phyloP scores from a whole-genome alignment of 2,797 vertebrate species.

The Gymnoscopelus braueri region DNA sequence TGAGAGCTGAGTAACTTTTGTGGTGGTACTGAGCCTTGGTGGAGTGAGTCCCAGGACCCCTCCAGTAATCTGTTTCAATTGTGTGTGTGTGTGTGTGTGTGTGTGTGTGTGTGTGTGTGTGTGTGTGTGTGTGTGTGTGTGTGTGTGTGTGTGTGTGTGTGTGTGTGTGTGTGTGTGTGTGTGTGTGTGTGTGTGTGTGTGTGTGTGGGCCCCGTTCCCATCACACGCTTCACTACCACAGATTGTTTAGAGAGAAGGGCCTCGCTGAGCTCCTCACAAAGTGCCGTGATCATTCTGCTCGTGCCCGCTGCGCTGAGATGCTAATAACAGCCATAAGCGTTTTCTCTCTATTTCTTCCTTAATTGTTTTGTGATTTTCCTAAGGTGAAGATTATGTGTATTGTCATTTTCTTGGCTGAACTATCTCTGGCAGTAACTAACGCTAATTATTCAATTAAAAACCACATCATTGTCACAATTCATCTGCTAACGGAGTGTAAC shows the following conservation, averaged over 20 bases:
- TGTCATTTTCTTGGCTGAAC: conserved; percentile 1
- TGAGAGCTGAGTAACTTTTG: conserved; percentile 46
- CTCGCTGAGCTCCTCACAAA: conserved; percentile 55
- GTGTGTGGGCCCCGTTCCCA: conserved; percentile 57
- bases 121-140: conserved; percentile 58
- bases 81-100: conserved; percentile 57
- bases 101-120: conserved; percentile 58
- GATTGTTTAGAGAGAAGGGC: conserved; percentile 61
- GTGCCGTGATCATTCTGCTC: conserved; percentile 57
- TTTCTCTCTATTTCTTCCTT: conserved; percentile 15
- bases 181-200: conserved; percentile 46
- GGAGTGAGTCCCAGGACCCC: conserved; percentile 52
- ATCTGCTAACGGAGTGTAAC: too few species aligned
- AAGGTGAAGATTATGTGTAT: conserved; percentile 2
- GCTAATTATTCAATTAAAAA: too few species aligned
- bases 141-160: conserved; percentile 57
- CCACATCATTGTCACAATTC: too few species aligned
- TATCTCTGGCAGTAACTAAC: neutral
- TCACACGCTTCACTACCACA: conserved; percentile 64
- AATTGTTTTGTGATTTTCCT: conserved; percentile 15
- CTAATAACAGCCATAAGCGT: conserved; percentile 50
- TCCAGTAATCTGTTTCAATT: conserved; percentile 73
- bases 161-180: conserved; percentile 57
- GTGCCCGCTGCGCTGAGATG: conserved; percentile 35
- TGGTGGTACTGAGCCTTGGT: conserved; percentile 35